Evolutionary conservation across 2,113 vertebrate species (phyloP), one percentile per base, ranked within the genome.

Genomic region (Macrotus californicus): DNA sequence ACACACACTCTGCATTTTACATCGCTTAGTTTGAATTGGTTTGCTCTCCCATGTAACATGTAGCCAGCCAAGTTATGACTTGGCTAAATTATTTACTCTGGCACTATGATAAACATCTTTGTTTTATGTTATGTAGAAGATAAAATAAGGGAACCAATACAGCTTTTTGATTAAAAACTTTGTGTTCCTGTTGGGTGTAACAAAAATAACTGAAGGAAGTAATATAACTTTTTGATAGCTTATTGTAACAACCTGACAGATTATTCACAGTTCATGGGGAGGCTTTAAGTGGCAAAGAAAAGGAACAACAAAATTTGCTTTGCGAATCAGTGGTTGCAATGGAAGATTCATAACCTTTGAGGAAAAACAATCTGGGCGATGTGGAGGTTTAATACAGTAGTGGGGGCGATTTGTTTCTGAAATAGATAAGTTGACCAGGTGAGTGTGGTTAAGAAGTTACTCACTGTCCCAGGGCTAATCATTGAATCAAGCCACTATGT

Each of bases 151-250:
- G 12, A 46, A 59, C 39, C 11, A 70, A 12, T 70, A 29, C 9
- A 87, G 36, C 19, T 84, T 89, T 83, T 75, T 95, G 88, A 81
- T 87, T 75, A 66, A 50, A 92, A 87, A 80, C 39, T 84, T 5
- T 13, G 31, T 70, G 41, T 9, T 43, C 77, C 52, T 94, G 29
- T 48, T 90, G 85, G 3, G 2, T 73, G 29, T 87, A 92, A 69
- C 41, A 87, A 82, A 82, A 82, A 73, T 89, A 83, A 50, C 61
- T 29, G 6, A 88, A 94, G 21, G 36, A 56, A 64, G 24, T 86
- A 7, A 41, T 59, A 39, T 29, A 94, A 77, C n/a, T 39, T 84
- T 82, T 86, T 41, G 8, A 41, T 84, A 54, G 24, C 16, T 66
- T 19, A 48, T 83, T 31, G 2, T n/a, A 81, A 64, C 31, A 83